Evolutionary conservation across 2,113 vertebrate species (phyloP), one percentile per base, ranked within the genome.

Genomic region (Chaetorhynchus papuensis): DNA sequence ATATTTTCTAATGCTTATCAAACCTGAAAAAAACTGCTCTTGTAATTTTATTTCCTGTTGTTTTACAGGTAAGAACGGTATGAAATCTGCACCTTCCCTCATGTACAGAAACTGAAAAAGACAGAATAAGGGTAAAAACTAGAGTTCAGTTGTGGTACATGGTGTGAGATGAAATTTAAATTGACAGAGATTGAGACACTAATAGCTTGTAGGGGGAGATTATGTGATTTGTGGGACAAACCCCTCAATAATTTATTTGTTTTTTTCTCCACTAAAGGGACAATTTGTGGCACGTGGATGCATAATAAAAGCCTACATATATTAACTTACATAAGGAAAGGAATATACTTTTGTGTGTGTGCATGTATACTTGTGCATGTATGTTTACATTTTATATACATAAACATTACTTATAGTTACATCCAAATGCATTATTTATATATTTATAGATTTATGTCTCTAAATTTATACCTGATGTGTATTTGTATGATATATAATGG

Each of bases 1-100:
- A 81, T 53, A 39, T 91, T 94, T 63, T 49, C 53, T 86, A 95
- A 77, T 28, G 56, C 11, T 39, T 94, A 94, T 52, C 39, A 89
- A 82, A 95, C 15, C 23, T 78, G 31, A 66, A 82, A 35, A 66
- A 61, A 92, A 92, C 41, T 44, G 11, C 47, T 47, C n/a, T 80
- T 16, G 8, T 61, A 42, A 83, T 86, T 57, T 87, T 85, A 71
- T 66, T 93, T 93, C 22, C 15, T 71, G 28, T 93, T 53, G 54
- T 96, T 87, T 90, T 79, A 53, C 49, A 61, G 37, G 12, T 49
- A 64, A 94, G 80, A 94, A 66, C 0, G 0, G 3, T 37, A 70
- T 70, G 83, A 75, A 88, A 91, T n/a, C 30, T 80, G 22, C 33
- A 52, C 20, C 57, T 77, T 64, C 8, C 49, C 41, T 78, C 37